phyloP scores from a whole-genome alignment of 2,797 vertebrate genomes.

The Melanotaenia parkinsoni region DNA sequence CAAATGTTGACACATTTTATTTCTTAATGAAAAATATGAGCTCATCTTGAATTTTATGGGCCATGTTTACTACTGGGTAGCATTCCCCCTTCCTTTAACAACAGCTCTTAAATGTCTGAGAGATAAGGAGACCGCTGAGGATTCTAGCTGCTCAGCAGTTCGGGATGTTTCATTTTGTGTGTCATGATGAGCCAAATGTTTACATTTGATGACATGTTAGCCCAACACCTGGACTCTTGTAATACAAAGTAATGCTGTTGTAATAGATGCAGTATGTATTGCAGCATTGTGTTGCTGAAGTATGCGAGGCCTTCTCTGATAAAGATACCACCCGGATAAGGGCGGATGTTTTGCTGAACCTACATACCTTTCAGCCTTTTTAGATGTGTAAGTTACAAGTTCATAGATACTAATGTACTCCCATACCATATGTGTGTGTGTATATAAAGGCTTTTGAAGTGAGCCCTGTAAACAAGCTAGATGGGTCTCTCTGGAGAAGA shows the following conservation, averaged over 20 bases:
- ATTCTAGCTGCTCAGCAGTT: background rate
- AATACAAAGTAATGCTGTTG: background rate
- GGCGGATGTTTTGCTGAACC: background rate
- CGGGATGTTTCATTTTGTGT: background rate
- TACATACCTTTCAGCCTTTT: background rate
- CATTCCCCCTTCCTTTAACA: background rate
- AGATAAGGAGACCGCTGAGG: background rate
- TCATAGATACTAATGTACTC: background rate
- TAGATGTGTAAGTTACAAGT: background rate
- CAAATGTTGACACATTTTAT: background rate
- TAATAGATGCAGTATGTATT: background rate
- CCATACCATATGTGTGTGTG: background rate
- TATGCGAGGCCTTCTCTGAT: background rate
- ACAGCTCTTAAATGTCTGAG: background rate
- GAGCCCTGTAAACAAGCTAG: background rate
- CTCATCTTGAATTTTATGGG: background rate
- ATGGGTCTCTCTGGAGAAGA: background rate
- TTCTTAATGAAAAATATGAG: background rate
- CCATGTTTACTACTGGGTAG: background rate
- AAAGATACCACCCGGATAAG: background rate
- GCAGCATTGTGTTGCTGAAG: background rate
- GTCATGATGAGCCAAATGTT: background rate
- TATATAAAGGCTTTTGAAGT: background rate
- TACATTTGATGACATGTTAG: background rate
- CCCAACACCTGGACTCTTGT: background rate